These are phyloP conservation scores for Dreissena polymorpha DNA, from an alignment of 1,140 invertebrate species.

Conservation along the genomic window DNA sequence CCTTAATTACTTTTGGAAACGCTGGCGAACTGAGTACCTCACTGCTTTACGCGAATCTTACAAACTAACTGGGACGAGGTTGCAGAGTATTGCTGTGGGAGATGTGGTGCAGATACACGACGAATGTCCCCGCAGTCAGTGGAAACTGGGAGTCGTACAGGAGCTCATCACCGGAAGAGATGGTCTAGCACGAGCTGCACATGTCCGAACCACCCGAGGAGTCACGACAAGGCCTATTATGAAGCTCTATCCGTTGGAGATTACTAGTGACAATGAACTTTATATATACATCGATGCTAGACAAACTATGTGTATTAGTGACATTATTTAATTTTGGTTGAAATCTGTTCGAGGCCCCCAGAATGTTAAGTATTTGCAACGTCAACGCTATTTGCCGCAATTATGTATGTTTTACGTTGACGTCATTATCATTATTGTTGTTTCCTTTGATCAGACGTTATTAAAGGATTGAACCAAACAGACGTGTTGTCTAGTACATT, in stretches of 20 bases:
- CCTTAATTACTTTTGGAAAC: not conserved
- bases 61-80: not conserved
- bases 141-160: slow-evolving; percentile 21
- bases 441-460: no score
- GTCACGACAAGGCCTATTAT: slow-evolving; percentile 4
- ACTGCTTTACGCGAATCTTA: slow-evolving; percentile 4
- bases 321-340: no score
- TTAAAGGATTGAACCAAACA: no score
- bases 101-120: slow-evolving; percentile 32
- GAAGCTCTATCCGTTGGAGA: slow-evolving; percentile 5
- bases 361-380: no score
- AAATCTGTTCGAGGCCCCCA: no score
- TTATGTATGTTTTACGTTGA: no score
- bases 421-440: no score
- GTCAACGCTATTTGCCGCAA: no score
- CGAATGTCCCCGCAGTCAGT: slow-evolving; percentile 8
- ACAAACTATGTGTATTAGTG: no score
- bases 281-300: no score
- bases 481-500: no score
- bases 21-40: slow-evolving; percentile 6
- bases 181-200: slow-evolving; percentile 4
- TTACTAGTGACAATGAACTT: not conserved
- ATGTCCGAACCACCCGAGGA: not conserved
- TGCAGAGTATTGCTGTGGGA: slow-evolving; percentile 17
- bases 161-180: slow-evolving; percentile 18